Percentiles rank a stretch among this genome's conserved stretches.
These are phyloP conservation scores for Pomacea maculata DNA, from an alignment of 1,140 invertebrate genomes.

Conservation along the genomic window DNA sequence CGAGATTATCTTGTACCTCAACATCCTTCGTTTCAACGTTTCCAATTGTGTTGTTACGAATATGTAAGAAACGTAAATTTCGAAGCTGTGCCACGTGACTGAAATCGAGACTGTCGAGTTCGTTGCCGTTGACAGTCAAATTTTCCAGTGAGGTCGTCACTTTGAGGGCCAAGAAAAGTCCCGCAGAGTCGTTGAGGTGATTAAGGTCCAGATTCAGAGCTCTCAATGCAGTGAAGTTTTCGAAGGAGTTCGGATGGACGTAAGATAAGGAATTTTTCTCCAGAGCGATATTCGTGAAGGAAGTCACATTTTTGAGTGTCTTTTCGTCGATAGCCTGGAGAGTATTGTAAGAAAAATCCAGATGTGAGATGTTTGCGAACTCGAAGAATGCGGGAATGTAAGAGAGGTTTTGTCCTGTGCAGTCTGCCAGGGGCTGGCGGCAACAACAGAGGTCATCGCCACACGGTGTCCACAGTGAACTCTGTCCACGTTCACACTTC, in stretches of 20 bases:
- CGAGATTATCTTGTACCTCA: background rate
- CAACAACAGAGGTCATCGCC: slow-evolving; percentile 10
- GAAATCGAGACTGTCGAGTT: background rate
- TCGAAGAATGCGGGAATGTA: slow-evolving; percentile 1
- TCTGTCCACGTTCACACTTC: too few relatives aligned
- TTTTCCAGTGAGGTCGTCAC: background rate
- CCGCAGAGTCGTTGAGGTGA: slow-evolving; percentile 1
- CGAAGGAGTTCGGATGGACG: background rate
- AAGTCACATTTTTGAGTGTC: slow-evolving; percentile 4
- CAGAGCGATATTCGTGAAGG: background rate
- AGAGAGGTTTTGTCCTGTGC: background rate
- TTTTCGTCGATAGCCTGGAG: background rate
- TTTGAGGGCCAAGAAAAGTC: background rate
- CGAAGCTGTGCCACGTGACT: background rate
- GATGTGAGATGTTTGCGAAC: background rate
- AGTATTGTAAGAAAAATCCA: slow-evolving; percentile 15
- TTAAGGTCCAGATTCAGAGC: background rate
- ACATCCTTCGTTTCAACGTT: too few relatives aligned
- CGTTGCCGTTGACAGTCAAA: background rate
- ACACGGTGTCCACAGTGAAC: background rate
- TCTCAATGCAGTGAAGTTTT: background rate
- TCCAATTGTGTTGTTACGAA: background rate
- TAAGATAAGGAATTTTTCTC: background rate
- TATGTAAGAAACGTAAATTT: background rate
- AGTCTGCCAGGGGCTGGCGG: background rate